A percentile compares a stretch with the other conserved stretches of the same genome.
These are phyloP conservation scores for Mycalesis mineus DNA, from an alignment of 2,888 invertebrate genomes.

Conservation along the genomic window DNA sequence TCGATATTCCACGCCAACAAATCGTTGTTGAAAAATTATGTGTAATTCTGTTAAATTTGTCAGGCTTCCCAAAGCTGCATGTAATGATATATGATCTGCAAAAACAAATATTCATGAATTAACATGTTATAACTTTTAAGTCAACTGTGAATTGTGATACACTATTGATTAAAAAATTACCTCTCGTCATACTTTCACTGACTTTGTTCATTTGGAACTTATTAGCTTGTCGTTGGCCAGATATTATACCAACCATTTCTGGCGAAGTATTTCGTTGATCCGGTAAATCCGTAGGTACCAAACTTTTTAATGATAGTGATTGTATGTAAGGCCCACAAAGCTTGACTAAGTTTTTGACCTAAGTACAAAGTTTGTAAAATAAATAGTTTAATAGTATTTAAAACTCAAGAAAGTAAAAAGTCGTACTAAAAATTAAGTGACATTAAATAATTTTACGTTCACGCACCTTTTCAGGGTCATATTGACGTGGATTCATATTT, in stretches of 20 bases:
- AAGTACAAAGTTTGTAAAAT: slow-evolving; percentile 4
- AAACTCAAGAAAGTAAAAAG: too few species aligned
- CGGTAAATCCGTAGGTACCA: slow-evolving; percentile 65
- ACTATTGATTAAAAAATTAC: slow-evolving; percentile 32
- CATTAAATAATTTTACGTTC: neutral
- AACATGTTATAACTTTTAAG: neutral
- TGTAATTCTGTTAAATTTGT: slow-evolving; percentile 62
- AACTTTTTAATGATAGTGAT: slow-evolving; percentile 57
- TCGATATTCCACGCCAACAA: slow-evolving; percentile 59
- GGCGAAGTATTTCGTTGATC: slow-evolving; percentile 63
- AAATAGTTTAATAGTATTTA: too few species aligned
- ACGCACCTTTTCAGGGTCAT: slow-evolving; percentile 70
- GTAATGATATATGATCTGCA: slow-evolving; percentile 72
- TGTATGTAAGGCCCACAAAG: slow-evolving; percentile 68
- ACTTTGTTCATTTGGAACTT: slow-evolving; percentile 41
- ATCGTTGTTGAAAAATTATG: slow-evolving; percentile 59
- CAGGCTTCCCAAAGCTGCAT: slow-evolving; percentile 69
- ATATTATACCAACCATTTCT: slow-evolving; percentile 65
- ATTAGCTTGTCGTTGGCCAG: slow-evolving; percentile 48
- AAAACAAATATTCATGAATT: slow-evolving; percentile 20
- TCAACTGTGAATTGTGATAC: neutral
- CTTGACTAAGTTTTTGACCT: slow-evolving; percentile 63
- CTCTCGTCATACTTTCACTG: slow-evolving; percentile 50
- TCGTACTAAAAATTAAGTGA: too few species aligned
- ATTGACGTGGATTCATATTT: slow-evolving; percentile 66